Conservation (phyloP, 2,113 vertebrate species). For the Tretioscincus oriximinensis region DNA sequence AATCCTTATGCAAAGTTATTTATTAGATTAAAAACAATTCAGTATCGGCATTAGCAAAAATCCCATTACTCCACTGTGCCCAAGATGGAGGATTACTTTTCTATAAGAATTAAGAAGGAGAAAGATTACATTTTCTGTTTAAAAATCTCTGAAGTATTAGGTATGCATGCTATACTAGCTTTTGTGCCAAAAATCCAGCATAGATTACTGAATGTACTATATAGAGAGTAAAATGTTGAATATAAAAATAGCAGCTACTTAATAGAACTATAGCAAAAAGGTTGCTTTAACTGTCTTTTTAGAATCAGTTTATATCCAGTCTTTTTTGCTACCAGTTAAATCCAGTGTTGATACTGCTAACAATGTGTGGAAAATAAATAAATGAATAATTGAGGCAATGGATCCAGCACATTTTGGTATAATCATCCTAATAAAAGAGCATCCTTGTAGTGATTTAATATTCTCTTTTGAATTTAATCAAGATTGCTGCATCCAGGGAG, state of each 20-base stretch:
- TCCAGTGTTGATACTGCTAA: neutral
- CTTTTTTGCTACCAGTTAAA: neutral
- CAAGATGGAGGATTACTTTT: slow-evolving; percentile 23
- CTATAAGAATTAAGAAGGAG: slow-evolving; percentile 18
- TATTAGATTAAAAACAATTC: slow-evolving; percentile 20
- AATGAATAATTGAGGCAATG: neutral
- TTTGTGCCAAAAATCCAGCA: neutral
- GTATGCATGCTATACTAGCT: neutral
- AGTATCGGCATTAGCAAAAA: slow-evolving; percentile 21
- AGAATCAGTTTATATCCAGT: too few relatives aligned
- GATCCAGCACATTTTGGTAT: neutral
- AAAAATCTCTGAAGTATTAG: neutral
- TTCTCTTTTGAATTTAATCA: neutral
- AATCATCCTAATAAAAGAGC: neutral
- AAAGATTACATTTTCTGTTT: neutral
- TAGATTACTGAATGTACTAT: neutral
- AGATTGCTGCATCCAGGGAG: neutral
- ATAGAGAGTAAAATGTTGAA: neutral
- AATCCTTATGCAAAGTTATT: neutral
- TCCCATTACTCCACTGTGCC: slow-evolving; percentile 6
- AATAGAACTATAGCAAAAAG: neutral
- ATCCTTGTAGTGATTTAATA: neutral
- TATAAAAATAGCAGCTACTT: neutral
- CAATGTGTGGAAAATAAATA: neutral
- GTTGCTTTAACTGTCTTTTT: neutral